Evolutionary conservation across 1,140 invertebrate genomes (phyloP).

Genomic region (Dreissena rostriformis): DNA sequence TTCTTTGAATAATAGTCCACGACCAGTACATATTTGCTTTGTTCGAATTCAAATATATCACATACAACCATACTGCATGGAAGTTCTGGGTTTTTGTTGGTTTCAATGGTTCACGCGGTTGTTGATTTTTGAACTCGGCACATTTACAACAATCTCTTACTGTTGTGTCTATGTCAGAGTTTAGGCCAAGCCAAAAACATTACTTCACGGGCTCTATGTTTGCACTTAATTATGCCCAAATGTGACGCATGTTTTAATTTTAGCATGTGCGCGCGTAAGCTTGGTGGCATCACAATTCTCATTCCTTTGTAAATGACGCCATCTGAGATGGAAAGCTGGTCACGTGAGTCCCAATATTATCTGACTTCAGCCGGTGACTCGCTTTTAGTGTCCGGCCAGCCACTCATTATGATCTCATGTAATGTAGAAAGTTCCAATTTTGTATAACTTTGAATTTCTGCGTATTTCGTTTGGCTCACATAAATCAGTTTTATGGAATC

Average conservation of each 20-base stretch:
- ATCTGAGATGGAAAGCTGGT: slow-evolving; percentile 46
- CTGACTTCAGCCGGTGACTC: background rate
- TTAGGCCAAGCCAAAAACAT: slow-evolving; percentile 81
- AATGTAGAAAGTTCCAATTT: slow-evolving; percentile 81
- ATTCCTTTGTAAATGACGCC: slow-evolving; percentile 53
- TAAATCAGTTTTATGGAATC: background rate
- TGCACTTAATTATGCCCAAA: slow-evolving; percentile 80
- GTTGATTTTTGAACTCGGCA: slow-evolving; percentile 40
- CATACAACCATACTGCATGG: slow-evolving; percentile 38
- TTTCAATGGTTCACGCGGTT: slow-evolving; percentile 47
- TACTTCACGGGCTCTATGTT: slow-evolving; percentile 76
- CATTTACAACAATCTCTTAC: slow-evolving; percentile 80
- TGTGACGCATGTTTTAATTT: slow-evolving; percentile 80
- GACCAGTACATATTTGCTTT: slow-evolving; percentile 52
- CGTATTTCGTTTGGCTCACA: slow-evolving; percentile 37
- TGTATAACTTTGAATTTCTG: slow-evolving; percentile 21
- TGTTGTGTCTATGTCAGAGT: slow-evolving; percentile 78
- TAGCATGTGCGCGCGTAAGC: slow-evolving; percentile 75
- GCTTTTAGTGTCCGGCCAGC: slow-evolving; percentile 16
- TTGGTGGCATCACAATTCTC: slow-evolving; percentile 76
- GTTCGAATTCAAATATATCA: slow-evolving; percentile 56
- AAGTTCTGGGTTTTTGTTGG: slow-evolving; percentile 13
- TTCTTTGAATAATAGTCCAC: slow-evolving; percentile 62
- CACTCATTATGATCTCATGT: slow-evolving; percentile 17
- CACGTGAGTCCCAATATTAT: slow-evolving; percentile 45